Evolutionary conservation across 2,797 vertebrate species (phyloP).

Genomic region (Halcyon leucocephala): DNA sequence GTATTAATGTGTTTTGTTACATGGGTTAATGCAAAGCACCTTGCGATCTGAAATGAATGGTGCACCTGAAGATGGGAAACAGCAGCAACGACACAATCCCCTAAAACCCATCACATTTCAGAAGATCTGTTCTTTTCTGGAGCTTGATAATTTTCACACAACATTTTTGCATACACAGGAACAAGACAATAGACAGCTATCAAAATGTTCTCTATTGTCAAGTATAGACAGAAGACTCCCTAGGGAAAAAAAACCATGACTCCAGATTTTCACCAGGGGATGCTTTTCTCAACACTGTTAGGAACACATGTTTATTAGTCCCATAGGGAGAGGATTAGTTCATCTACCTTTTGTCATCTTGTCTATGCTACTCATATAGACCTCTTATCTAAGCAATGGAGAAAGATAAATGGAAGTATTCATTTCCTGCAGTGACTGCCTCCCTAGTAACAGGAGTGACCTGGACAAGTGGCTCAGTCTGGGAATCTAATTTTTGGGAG

Average conservation of each 20-base stretch:
- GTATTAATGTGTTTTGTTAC: background rate
- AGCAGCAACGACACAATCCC: background rate
- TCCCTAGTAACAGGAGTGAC: background rate
- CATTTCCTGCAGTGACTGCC: background rate
- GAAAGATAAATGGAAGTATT: background rate
- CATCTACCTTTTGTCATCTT: background rate
- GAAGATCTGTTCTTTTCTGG: background rate
- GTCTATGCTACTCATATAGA: background rate
- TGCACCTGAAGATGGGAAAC: background rate
- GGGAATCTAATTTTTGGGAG: background rate
- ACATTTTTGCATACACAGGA: background rate
- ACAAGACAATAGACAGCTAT: background rate
- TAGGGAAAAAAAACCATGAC: background rate
- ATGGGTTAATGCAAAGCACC: background rate
- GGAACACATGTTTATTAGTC: background rate
- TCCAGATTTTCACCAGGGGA: conserved; percentile 21
- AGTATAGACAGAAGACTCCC: background rate
- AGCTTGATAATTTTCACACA: background rate
- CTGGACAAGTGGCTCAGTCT: background rate
- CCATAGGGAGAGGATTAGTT: background rate
- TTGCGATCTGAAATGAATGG: background rate
- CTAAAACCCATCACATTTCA: background rate
- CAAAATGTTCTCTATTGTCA: background rate
- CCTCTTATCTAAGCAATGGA: background rate
- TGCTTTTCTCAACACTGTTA: background rate